Base-by-base conservation (phyloP, 1,140 invertebrate genomes). In the Euschistus heros region DNA sequence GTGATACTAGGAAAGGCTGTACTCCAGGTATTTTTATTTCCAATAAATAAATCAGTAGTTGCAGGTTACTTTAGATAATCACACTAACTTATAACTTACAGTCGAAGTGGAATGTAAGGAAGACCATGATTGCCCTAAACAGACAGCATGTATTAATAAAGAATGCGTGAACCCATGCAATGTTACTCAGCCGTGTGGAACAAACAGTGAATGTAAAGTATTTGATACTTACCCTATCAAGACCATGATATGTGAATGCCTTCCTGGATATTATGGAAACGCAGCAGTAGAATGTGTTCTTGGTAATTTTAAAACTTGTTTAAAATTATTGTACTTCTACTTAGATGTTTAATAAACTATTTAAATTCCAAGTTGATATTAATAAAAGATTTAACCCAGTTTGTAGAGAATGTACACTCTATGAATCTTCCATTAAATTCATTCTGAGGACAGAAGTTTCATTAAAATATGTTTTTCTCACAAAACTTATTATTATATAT, bases 201-300 rank as follows among this genome's bases (percentile, higher is more conserved):
- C 82, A 10, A 92, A 92, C 68, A 86, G 90, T 0, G 78, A 84
- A 63, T 95, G 92, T 71, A 84, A 82, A 60, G 85, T 93, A 0
- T 74, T 89, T 4, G 86, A 94, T 71, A 91, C 91, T 0, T 75
- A 83, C 24, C 89, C 91, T 1, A 85, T 94, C 0, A 81, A 87
- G 70, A 93, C 91, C 17, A 91, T 94, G 88, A 84, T 90, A 65
- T 95, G 92, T 70, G 84, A 88, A 74, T 94, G 92, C 73, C 73
- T 87, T n/a, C 85, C 87, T 26, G 89, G 89, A 55, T 92, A 88
- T 73, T 83, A 83, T 74, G 89, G 89, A 74, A 89, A 90, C 73
- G 88, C 89, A 20, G 83, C 87, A 24, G 79, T 86, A 46, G 80
- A 85, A 71, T 91, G 89, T 72, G 85, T 86, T 69, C 83, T 82